Conservation (phyloP, 2,888 invertebrate genomes). For the Ryuthela nishihirai region DNA sequence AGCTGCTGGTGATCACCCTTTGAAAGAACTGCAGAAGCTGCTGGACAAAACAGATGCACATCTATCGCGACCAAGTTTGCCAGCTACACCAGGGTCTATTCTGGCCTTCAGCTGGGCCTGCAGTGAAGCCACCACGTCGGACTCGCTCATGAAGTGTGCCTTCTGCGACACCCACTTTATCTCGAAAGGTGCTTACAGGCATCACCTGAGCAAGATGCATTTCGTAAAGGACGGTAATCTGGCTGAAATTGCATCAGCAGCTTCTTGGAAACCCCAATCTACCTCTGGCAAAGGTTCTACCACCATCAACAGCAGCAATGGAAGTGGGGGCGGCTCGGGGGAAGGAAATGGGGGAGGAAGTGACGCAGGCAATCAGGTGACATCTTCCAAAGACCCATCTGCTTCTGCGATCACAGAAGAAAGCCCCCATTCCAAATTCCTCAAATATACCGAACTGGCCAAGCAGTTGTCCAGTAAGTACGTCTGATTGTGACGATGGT, state of each 20-base stretch:
- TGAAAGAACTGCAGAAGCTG: constrained; percentile 90
- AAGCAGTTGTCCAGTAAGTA: constrained; percentile 97
- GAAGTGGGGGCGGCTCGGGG: constrained; percentile 30
- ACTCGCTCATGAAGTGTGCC: constrained; percentile 86
- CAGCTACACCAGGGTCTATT: constrained; percentile 65
- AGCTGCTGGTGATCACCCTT: constrained; percentile 64
- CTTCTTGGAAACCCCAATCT: constrained; percentile 36
- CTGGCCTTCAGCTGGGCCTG: constrained; percentile 92
- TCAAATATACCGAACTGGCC: constrained; percentile 97
- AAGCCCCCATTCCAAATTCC: constrained; percentile 93
- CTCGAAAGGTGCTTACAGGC: constrained; percentile 93
- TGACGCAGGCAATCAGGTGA: constrained; percentile 48
- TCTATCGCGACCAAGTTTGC: constrained; percentile 50
- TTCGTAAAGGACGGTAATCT: constrained; percentile 88
- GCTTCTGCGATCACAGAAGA: constrained; percentile 63
- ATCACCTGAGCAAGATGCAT: constrained; percentile 93
- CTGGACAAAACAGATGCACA: constrained; percentile 82
- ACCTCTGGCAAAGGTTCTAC: constrained; percentile 16
- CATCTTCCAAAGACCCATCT: constrained; percentile 33
- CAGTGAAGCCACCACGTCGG: constrained; percentile 69
- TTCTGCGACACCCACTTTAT: constrained; percentile 94
- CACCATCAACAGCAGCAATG: constrained; percentile 35
- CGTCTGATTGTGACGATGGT: constrained; percentile 42
- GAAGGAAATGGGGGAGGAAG: constrained; percentile 51
- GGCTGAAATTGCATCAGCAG: constrained; percentile 64